A percentile compares a stretch with the other conserved stretches of the same genome.
phyloP scores from a whole-genome alignment of 2,113 vertebrate species.

The Odontophorus gujanensis region DNA sequence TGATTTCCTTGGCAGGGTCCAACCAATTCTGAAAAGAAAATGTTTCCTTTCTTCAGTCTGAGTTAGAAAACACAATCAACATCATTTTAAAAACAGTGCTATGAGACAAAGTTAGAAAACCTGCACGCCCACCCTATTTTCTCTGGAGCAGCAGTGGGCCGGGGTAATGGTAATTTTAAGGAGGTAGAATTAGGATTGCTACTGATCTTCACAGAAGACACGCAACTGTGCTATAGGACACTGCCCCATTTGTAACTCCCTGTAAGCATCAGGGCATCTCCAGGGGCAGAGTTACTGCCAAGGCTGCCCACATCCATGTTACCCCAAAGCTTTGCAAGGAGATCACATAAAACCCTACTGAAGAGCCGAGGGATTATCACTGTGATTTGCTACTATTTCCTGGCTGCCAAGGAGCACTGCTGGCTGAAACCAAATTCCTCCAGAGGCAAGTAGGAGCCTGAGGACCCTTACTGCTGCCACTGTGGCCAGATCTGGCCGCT shows the following conservation, averaged over 20 bases:
- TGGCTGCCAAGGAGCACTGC: background rate
- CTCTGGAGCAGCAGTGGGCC: background rate
- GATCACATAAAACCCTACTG: background rate
- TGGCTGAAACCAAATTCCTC: background rate
- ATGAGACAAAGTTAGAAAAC: background rate
- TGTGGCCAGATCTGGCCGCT: background rate
- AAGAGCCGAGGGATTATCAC: background rate
- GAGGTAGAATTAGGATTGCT: background rate
- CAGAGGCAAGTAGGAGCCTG: background rate
- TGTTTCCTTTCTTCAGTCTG: conserved; percentile 48
- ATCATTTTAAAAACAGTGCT: background rate
- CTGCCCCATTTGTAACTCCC: fast-evolving
- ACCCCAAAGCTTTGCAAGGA: fast-evolving
- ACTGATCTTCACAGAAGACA: background rate
- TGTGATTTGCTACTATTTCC: background rate
- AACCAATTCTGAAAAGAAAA: conserved; percentile 93
- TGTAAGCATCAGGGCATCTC: fast-evolving
- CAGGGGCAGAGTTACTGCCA: background rate
- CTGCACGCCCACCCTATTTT: background rate
- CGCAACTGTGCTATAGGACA: fast-evolving
- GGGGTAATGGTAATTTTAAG: background rate
- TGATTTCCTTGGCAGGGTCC: conserved; percentile 94
- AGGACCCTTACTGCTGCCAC: background rate
- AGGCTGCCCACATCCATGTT: background rate
- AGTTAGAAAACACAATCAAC: conserved; percentile 51